These are phyloP conservation scores for Pristionchus entomophagus DNA, from an alignment of 2,888 invertebrate species.

Conservation along the genomic window DNA sequence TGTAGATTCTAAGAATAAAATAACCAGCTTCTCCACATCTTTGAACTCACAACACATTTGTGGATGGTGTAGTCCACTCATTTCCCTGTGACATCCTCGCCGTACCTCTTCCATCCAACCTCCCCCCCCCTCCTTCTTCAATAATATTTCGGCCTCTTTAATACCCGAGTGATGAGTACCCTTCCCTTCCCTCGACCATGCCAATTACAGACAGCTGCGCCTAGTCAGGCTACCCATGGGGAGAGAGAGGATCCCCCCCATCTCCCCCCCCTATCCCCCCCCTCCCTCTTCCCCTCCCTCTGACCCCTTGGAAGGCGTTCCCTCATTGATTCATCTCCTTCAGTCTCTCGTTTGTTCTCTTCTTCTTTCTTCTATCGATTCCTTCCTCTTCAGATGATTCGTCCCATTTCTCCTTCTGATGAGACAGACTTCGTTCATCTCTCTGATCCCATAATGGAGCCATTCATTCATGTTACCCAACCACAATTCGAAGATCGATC, in stretches of 20 bases:
- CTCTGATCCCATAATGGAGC: too few relatives aligned
- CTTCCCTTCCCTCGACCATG: neutral
- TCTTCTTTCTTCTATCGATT: neutral
- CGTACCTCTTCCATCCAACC: neutral
- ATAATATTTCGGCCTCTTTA: neutral
- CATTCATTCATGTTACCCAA: neutral
- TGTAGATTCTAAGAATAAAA: too few relatives aligned
- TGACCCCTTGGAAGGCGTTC: conserved; percentile 14
- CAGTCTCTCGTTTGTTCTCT: neutral
- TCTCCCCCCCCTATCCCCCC: neutral
- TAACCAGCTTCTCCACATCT: neutral
- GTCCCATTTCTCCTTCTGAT: conserved; percentile 7
- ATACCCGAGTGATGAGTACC: neutral
- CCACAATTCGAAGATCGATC: neutral
- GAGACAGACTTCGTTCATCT: too few relatives aligned
- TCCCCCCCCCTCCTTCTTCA: neutral
- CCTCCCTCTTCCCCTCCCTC: neutral
- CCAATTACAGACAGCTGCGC: conserved; percentile 30
- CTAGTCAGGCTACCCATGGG: too few relatives aligned
- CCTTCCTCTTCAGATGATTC: neutral
- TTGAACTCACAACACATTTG: too few relatives aligned
- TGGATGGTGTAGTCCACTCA: too few relatives aligned
- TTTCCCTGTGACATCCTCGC: neutral
- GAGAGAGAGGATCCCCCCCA: neutral
- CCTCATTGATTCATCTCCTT: neutral